Evolutionary conservation across 92 coral and sea anemone genomes (phyloP).

Genomic region (Porites rus): DNA sequence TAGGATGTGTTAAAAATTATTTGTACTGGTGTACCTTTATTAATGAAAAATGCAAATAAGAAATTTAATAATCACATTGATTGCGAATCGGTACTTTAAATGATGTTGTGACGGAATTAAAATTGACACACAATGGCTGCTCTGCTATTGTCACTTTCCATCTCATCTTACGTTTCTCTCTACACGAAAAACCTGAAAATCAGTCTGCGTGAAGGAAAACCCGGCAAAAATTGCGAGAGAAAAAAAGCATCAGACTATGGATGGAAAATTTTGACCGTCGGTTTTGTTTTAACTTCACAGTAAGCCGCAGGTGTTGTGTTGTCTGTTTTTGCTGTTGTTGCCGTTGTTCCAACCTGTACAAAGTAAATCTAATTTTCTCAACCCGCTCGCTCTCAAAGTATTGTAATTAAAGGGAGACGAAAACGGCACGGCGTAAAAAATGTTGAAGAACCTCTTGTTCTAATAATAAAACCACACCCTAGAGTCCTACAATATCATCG

Average conservation of each 20-base stretch:
- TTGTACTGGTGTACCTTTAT: background rate
- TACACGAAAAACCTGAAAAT: background rate
- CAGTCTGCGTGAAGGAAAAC: background rate
- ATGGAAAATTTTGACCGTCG: background rate
- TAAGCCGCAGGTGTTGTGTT: background rate
- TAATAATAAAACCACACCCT: no score
- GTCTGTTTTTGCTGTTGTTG: background rate
- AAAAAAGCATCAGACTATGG: no score
- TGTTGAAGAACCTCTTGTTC: no score
- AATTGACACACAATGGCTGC: background rate
- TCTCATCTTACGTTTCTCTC: background rate
- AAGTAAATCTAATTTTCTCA: no score
- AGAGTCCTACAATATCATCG: no score
- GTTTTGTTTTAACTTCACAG: background rate
- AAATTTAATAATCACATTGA: background rate
- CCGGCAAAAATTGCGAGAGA: no score
- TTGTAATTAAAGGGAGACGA: no score
- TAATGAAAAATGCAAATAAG: slow-evolving; percentile 41
- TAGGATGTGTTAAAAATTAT: background rate
- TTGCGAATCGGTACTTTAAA: background rate
- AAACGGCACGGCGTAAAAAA: no score
- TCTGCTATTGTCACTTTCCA: background rate
- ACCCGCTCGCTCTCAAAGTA: no score
- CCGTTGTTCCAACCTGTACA: no score
- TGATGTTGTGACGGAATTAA: slow-evolving; percentile 8